Evolutionary conservation across 2,113 vertebrate genomes (phyloP).

Genomic region (Hipposideros armiger): DNA sequence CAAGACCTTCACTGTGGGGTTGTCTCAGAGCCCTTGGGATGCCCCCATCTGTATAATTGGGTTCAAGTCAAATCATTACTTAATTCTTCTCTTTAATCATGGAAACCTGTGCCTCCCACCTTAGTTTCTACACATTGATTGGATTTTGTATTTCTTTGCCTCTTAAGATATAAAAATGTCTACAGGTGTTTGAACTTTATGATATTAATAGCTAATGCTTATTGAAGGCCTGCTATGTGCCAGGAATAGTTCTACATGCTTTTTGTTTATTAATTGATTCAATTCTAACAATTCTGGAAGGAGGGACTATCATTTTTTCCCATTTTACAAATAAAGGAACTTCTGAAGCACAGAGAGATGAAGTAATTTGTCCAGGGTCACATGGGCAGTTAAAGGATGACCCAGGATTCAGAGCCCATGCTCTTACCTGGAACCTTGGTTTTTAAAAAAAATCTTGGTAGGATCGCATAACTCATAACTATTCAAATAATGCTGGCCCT

Average conservation of each 20-base stretch:
- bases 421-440: not conserved
- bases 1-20: not conserved
- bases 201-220: not conserved
- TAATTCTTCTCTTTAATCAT: not conserved
- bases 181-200: not conserved
- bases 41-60: not conserved
- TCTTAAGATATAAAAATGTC: not conserved
- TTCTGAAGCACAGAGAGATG: not conserved
- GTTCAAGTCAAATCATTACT: not conserved
- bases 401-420: not conserved
- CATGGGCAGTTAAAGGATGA: not conserved
- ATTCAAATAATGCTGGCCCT: not conserved
- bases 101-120: not conserved
- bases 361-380: not conserved
- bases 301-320: not conserved
- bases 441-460: not conserved
- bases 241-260: not conserved
- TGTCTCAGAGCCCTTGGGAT: not conserved
- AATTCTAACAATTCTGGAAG: not conserved
- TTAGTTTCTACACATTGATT: not conserved
- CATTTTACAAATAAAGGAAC: not conserved
- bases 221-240: not conserved
- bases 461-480: not conserved
- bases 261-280: not conserved
- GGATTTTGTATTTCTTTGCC: conserved; percentile 26